Evolutionary conservation across 2,797 vertebrate genomes (phyloP), one percentile per base, ranked within the genome.

Genomic region (Anabacerthia variegaticeps): DNA sequence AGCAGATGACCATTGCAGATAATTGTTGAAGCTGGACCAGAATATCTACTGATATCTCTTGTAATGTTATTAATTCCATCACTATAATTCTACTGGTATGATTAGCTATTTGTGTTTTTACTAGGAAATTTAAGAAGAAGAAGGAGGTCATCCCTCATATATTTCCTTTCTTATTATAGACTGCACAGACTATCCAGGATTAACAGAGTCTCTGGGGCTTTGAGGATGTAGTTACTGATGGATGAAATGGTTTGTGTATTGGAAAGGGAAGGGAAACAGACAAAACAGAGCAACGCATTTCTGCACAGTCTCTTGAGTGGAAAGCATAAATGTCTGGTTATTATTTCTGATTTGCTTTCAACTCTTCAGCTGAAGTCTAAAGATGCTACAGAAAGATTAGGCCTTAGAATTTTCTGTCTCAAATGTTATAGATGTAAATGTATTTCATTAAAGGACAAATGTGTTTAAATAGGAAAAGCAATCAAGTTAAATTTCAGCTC

Each of bases 341-440:
- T 91, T 95, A 92, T 91, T 92, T 89, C 58, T 89, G 66, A 91
- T 95, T 93, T 72, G 13, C 82, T 95, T 95, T 95, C 58, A 89
- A 67, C 68, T 65, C 19, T 95, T 93, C 93, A 80, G 83, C 49
- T 75, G 65, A 52, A 92, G 58, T 83, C 89, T 93, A 88, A 91
- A 91, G 91, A 94, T 81, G 54, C 5, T 76, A 78, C 66, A 68
- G 68, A 66, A 85, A 91, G 92, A 95, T 89, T 93, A 89, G 72
- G 46, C 58, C 43, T 94, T 72, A 75, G 68, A 92, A 94, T 85
- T 95, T 19, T 82, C 68, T 88, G 78, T 54, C 89, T 93, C 72
- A 77, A 58, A 92, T 78, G 36, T 69, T 92, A 87, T 32, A 89
- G 75, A 89, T 80, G 85, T 74, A 94, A 93, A 89, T 81, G 28